A percentile compares a stretch with the other conserved stretches of the same genome.
phyloP scores from a whole-genome alignment of 2,113 vertebrate species.

The Tautogolabrus adspersus region DNA sequence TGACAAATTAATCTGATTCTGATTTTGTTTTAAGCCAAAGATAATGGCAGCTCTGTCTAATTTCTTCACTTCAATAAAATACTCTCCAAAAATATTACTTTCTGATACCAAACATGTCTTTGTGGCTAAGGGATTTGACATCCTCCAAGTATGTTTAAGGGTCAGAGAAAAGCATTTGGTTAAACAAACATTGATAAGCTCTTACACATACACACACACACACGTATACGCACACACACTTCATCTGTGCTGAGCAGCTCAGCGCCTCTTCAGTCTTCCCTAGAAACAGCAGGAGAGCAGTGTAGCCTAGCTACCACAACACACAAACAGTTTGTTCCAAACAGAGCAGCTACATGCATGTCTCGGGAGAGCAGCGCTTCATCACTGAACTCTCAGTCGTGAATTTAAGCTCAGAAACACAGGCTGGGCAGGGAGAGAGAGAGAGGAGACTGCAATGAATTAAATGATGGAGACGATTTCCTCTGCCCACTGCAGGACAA shows the following conservation, averaged over 20 bases:
- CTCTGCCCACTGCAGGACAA: slow-evolving; percentile 13
- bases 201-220: slow-evolving; percentile 27
- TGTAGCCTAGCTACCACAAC: slow-evolving; percentile 74
- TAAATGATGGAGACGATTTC: slow-evolving; percentile 28
- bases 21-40: too few species aligned
- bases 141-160: background rate
- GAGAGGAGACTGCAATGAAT: slow-evolving; percentile 26
- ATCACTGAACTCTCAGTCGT: slow-evolving; percentile 55
- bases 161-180: slow-evolving; percentile 38
- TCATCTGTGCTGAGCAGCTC: slow-evolving; percentile 47
- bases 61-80: background rate
- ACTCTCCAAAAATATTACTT: background rate
- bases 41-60: background rate
- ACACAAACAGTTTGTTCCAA: slow-evolving; percentile 71
- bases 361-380: slow-evolving; percentile 62
- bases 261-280: slow-evolving; percentile 60
- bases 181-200: slow-evolving; percentile 39
- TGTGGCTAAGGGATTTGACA: slow-evolving; percentile 2
- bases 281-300: slow-evolving; percentile 74
- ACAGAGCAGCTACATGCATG: slow-evolving; percentile 58
- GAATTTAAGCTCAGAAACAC: slow-evolving; percentile 41
- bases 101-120: background rate
- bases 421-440: slow-evolving; percentile 5
- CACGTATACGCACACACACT: slow-evolving; percentile 25
- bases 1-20: too few species aligned